phyloP scores from a whole-genome alignment of 2,113 vertebrate genomes.

The Pseudolaguvia tuberculata region DNA sequence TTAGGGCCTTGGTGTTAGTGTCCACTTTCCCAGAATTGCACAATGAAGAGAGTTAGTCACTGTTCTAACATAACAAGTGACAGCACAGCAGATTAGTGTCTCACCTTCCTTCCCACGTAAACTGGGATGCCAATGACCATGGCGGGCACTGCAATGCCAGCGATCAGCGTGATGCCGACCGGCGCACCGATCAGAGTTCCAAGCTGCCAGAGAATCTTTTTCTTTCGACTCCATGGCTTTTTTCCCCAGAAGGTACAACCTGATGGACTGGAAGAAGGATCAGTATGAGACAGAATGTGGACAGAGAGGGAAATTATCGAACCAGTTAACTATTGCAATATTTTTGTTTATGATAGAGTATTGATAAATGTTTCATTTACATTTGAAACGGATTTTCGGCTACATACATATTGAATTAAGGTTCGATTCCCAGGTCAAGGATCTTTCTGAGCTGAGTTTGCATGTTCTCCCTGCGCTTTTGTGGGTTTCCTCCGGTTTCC shows the following conservation, averaged over 20 bases:
- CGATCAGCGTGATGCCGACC: constrained; percentile 94
- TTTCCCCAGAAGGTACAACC: constrained; percentile 99
- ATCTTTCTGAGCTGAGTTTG: too few species aligned
- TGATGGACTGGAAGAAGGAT: constrained; percentile 75
- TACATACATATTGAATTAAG: too few species aligned
- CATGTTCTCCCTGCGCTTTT: too few species aligned
- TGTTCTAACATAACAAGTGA: not conserved
- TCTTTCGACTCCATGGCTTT: constrained; percentile 98
- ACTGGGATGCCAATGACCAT: constrained; percentile 99
- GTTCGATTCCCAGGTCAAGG: too few species aligned
- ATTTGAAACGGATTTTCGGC: too few species aligned
- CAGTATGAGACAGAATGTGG: not conserved
- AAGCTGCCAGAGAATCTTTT: constrained; percentile 98
- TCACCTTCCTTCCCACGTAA: constrained; percentile 93
- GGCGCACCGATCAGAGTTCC: constrained; percentile 95
- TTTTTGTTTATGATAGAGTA: too few species aligned
- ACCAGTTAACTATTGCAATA: too few species aligned
- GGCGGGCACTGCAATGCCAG: constrained; percentile 94
- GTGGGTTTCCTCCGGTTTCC: too few species aligned
- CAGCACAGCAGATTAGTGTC: constrained; percentile 25
- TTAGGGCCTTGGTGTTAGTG: not conserved
- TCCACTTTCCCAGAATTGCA: constrained; percentile 15
- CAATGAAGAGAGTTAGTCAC: not conserved
- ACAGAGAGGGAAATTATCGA: not conserved
- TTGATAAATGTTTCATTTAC: too few species aligned